Evolutionary conservation across 2,888 invertebrate genomes (phyloP), one percentile per base, ranked within the genome.

Genomic region (Rotaria macrura): DNA sequence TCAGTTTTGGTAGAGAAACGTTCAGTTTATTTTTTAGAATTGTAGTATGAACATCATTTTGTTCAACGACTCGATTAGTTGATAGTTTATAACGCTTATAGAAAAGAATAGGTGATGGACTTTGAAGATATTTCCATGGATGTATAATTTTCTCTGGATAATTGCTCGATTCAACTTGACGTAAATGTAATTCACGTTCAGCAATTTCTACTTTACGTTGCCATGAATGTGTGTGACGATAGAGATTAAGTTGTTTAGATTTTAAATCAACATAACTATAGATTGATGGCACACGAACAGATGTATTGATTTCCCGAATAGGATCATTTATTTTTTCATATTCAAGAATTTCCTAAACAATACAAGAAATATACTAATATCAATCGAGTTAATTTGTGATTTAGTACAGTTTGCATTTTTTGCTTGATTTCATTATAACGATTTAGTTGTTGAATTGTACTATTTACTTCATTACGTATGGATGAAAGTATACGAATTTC

Each of bases 61-160:
- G 57, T 29, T 57, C 12, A 65, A 34, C 34, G 12, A 17, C 23
- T 29, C 34, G 65, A 34, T 20, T 34, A 65, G 1, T 6, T 34
- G 20, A 34, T 65, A 7, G 17, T 17, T 65, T 34, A 7, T 65
- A 65, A 29, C 34, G 65, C 38, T 65, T 14, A 65, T 65, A 20
- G 6, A 65, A 34, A 0, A 65, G 34, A 65, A 34, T 20, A 38
- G 65, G 10, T 17, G 65, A 65, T 65, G 79, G 79, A 79, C 43
- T 79, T n/a, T 79, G 40, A 43, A 79, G 43, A 43, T 25, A 79
- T 79, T 79, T 79, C 79, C 79, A 79, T n/a, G 79, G 79, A 79
- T 79, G 79, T n/a, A 79, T 40, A 40, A 79, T 79, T 79, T n/a
- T 40, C 43, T 79, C 79, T 3, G 79, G 79, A 79, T 79, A 43